Conservation (phyloP, 2,888 invertebrate species). For the Ennomos quercinarius region DNA sequence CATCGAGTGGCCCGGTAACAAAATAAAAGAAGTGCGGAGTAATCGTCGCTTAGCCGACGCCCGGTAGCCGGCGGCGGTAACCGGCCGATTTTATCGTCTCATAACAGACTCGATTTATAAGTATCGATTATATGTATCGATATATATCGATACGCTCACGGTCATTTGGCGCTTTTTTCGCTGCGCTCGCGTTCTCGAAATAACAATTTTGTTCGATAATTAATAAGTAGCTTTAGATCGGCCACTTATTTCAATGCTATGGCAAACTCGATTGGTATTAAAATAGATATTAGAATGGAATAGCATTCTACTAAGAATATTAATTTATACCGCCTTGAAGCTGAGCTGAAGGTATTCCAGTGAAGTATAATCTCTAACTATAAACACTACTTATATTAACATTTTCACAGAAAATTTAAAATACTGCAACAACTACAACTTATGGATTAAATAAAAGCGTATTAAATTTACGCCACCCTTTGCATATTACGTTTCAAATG, state of each 20-base stretch:
- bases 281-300: slow-evolving; percentile 21
- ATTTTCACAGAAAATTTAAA: too few relatives aligned
- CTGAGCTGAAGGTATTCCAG: not conserved
- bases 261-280: slow-evolving; percentile 20
- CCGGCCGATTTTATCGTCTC: slow-evolving; percentile 82
- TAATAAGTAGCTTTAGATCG: slow-evolving; percentile 51
- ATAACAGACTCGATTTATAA: slow-evolving; percentile 84
- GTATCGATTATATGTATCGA: slow-evolving; percentile 84
- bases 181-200: slow-evolving; percentile 53
- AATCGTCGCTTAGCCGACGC: slow-evolving; percentile 84
- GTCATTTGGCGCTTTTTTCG: slow-evolving; percentile 77
- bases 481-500: too few relatives aligned
- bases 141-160: slow-evolving; percentile 75
- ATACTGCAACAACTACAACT: too few relatives aligned
- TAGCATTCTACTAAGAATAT: slow-evolving; percentile 26
- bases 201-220: slow-evolving; percentile 62
- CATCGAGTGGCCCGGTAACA: slow-evolving; percentile 71
- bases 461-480: too few relatives aligned
- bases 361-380: too few relatives aligned
- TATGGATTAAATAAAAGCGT: too few relatives aligned
- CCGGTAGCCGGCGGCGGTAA: slow-evolving; percentile 82
- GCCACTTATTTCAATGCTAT: slow-evolving; percentile 17
- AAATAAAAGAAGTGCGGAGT: slow-evolving; percentile 78
- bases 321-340: slow-evolving; percentile 22
- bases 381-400: too few relatives aligned